Evolutionary conservation across 2,888 invertebrate genomes (phyloP), one percentile per base, ranked within the genome.

Genomic region (Leucania comma): DNA sequence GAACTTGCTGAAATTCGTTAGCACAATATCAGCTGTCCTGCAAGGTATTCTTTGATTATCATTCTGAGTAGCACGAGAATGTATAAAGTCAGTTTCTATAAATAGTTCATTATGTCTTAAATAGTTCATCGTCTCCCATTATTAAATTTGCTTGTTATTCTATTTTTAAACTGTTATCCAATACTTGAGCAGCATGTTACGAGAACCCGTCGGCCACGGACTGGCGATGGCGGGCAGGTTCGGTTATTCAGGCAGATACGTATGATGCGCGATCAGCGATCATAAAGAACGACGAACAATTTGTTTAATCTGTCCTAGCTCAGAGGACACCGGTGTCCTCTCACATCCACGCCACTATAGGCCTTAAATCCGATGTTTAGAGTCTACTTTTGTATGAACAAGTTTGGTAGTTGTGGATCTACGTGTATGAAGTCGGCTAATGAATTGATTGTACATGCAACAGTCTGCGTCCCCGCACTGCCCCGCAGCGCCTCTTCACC

Each of bases 371-470:
- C n/a, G n/a, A n/a, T n/a, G n/a, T n/a, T n/a, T n/a, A n/a, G n/a
- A n/a, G n/a, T n/a, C n/a, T n/a, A n/a, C n/a, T n/a, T n/a, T n/a
- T n/a, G n/a, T n/a, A n/a, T n/a, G n/a, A n/a, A n/a, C n/a, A n/a
- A n/a, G n/a, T n/a, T n/a, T n/a, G n/a, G n/a, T n/a, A n/a, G n/a
- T n/a, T n/a, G n/a, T n/a, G n/a, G n/a, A n/a, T n/a, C n/a, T n/a
- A n/a, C n/a, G 35, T 58, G 57, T 35, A 38, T 63, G 6, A 57
- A 63, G 58, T 63, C 24, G 29, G 26, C 14, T 38, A 38, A 58
- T 38, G 35, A 63, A 38, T 62, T 57, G 10, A 56, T 62, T 63
- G 59, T 59, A 63, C 59, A 38, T 26, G 63, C 59, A 32, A 6
- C 17, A 22, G 53, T 20, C 29, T 14, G 14, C 42, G 42, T 17